phyloP scores from a whole-genome alignment of 2,113 vertebrate genomes.

The Cyprinodon tularosa region DNA sequence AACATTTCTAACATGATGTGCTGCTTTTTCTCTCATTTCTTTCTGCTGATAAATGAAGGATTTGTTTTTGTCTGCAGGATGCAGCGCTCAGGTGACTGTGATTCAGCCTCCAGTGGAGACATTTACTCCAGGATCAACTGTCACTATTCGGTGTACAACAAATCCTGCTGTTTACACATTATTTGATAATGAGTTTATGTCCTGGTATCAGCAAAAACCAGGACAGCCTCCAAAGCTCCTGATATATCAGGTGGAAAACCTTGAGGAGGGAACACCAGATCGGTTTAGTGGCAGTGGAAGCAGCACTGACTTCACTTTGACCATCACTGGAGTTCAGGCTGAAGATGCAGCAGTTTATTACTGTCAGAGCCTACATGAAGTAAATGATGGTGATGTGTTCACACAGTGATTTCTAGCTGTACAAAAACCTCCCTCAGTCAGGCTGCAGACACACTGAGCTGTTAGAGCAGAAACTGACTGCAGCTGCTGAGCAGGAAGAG shows the following conservation, averaged over 20 bases:
- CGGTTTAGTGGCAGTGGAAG: slow-evolving; percentile 66
- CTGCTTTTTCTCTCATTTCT: too few species aligned
- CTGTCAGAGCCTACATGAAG: slow-evolving; percentile 26
- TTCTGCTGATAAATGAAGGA: too few species aligned
- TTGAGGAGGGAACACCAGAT: slow-evolving; percentile 16
- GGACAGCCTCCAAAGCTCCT: slow-evolving; percentile 66
- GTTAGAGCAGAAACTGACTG: neutral
- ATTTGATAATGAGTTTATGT: too few species aligned
- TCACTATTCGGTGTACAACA: too few species aligned
- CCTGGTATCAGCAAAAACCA: slow-evolving; percentile 70
- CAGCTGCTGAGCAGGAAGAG: neutral
- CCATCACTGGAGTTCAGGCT: neutral
- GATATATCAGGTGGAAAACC: fast-evolving
- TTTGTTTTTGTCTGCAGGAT: too few species aligned
- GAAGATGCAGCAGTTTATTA: slow-evolving; percentile 59
- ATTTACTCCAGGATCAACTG: too few species aligned
- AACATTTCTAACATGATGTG: too few species aligned
- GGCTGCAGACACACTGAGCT: neutral
- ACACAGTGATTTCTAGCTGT: slow-evolving; percentile 55
- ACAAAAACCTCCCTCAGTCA: slow-evolving; percentile 61
- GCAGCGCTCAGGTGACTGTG: too few species aligned
- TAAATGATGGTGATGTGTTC: fast-evolving
- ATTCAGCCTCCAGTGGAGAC: too few species aligned
- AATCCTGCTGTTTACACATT: too few species aligned
- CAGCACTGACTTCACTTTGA: slow-evolving; percentile 47